Conservation (phyloP, 2,113 vertebrate genomes). For the Lagenorhynchus albirostris region DNA sequence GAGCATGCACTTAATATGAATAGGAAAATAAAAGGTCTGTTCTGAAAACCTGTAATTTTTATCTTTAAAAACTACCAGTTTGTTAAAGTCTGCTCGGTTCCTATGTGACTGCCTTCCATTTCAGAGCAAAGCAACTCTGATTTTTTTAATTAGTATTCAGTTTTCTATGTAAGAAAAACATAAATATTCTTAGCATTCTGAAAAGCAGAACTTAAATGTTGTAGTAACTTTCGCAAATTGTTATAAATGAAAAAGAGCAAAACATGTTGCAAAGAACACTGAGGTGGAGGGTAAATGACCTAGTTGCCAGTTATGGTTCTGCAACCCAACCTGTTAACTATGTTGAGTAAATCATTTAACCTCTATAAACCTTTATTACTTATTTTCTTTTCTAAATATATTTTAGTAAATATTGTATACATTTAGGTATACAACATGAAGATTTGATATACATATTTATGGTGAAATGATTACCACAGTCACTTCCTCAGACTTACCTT, state of each 20-base stretch:
- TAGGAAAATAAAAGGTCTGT: not conserved
- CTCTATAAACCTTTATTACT: not conserved
- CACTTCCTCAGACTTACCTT: not conserved
- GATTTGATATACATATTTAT: not conserved
- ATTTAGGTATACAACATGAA: not conserved
- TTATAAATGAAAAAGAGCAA: not conserved
- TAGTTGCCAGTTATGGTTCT: not conserved
- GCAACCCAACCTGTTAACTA: not conserved
- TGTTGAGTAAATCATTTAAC: constrained; percentile 15
- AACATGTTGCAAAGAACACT: not conserved
- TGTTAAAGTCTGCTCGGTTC: not conserved
- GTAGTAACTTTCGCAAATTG: not conserved
- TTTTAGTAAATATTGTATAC: not conserved
- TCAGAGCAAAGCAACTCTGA: not conserved
- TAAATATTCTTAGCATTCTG: not conserved
- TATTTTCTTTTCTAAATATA: not conserved
- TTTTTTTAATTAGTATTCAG: not conserved
- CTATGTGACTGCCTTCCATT: not conserved
- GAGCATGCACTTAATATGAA: not conserved
- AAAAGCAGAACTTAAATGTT: not conserved
- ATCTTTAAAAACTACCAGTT: not conserved
- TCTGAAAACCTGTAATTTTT: constrained; percentile 11
- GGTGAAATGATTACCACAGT: not conserved
- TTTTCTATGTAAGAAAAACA: not conserved
- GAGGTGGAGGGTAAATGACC: not conserved